Percentiles rank a stretch among this genome's conserved stretches.
Evolutionary conservation across 2,113 vertebrate genomes (phyloP).

Genomic region (Macroglossus sobrinus): DNA sequence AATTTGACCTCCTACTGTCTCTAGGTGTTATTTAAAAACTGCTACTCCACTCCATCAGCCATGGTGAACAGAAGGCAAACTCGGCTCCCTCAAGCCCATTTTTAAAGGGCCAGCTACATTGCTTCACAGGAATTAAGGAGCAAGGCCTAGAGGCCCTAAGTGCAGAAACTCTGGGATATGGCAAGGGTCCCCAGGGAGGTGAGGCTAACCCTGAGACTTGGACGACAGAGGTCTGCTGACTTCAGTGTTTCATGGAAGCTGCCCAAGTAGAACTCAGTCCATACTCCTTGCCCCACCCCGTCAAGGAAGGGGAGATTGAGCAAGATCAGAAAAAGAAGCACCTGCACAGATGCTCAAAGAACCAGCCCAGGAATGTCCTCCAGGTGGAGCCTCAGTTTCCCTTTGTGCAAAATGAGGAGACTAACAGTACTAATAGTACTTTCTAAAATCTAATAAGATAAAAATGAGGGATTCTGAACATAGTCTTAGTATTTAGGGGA

Average conservation of each 20-base stretch:
- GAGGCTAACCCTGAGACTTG: neutral
- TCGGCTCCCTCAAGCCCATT: neutral
- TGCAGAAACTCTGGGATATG: neutral
- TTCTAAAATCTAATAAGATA: neutral
- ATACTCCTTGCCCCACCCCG: rapidly evolving
- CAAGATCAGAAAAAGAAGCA: neutral
- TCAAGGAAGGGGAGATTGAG: neutral
- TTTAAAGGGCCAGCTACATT: neutral
- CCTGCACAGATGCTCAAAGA: neutral
- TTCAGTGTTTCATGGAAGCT: neutral
- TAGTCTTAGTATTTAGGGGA: neutral
- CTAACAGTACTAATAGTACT: neutral
- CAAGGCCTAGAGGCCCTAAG: neutral
- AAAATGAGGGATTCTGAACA: neutral
- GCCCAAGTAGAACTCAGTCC: neutral
- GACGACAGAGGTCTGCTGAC: neutral
- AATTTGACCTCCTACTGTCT: neutral
- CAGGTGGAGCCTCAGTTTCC: neutral
- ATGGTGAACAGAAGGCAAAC: neutral
- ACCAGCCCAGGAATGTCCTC: too few relatives aligned
- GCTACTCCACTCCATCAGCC: neutral
- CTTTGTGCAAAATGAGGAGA: neutral
- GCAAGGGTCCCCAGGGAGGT: neutral
- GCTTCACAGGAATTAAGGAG: neutral
- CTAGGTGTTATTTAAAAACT: neutral